These are phyloP conservation scores for Griposia aprilina DNA, from an alignment of 2,888 invertebrate genomes.

Conservation along the genomic window DNA sequence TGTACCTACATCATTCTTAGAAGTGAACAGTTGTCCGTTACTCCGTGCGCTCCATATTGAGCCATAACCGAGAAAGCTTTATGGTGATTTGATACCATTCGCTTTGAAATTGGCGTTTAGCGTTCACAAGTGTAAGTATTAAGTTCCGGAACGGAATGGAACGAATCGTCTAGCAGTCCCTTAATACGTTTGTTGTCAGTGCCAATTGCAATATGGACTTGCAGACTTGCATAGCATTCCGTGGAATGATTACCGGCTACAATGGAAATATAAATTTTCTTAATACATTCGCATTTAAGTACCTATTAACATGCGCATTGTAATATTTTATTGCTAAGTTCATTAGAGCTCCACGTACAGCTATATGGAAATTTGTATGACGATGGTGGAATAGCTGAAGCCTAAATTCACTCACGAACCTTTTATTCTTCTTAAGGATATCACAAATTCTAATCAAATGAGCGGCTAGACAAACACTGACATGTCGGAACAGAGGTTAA, in stretches of 20 bases:
- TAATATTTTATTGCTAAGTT: slow-evolving; percentile 42
- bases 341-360: slow-evolving; percentile 16
- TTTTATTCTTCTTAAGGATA: slow-evolving; percentile 31
- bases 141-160: slow-evolving; percentile 68
- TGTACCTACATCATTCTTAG: slow-evolving; percentile 79
- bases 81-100: slow-evolving; percentile 90
- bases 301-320: slow-evolving; percentile 41
- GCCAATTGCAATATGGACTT: slow-evolving; percentile 53
- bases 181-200: slow-evolving; percentile 64
- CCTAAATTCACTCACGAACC: slow-evolving; percentile 13
- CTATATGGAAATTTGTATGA: slow-evolving; percentile 28
- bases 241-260: slow-evolving; percentile 35
- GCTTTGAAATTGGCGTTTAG: slow-evolving; percentile 86
- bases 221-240: slow-evolving; percentile 49
- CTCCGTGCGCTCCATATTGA: slow-evolving; percentile 85
- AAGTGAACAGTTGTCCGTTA: slow-evolving; percentile 80
- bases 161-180: slow-evolving; percentile 64
- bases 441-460: slow-evolving; percentile 49
- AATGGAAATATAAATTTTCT: slow-evolving; percentile 51
- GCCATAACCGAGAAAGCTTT: slow-evolving; percentile 83
- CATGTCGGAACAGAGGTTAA: slow-evolving; percentile 60
- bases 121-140: slow-evolving; percentile 74
- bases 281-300: slow-evolving; percentile 31
- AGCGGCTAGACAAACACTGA: slow-evolving; percentile 58
- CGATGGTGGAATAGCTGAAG: slow-evolving; percentile 9